Base-by-base conservation (phyloP, 2,888 invertebrate species). In the Vesta saturnalis region DNA sequence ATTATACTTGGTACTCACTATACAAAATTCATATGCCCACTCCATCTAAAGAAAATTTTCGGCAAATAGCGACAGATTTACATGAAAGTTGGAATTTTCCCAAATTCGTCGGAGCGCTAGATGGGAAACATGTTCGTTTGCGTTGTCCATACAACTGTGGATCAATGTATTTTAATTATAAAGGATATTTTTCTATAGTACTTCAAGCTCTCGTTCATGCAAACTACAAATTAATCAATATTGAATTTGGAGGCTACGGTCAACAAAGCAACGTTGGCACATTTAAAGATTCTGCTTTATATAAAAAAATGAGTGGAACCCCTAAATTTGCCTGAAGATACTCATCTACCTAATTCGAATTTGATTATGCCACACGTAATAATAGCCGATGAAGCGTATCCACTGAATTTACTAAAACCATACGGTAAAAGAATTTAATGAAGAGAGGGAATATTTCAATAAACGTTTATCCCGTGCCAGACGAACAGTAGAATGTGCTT, bases 181-280 rank as follows among this genome's bases (percentile, higher is more conserved):
- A 60, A 60, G 18, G 18, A 1, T 47, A 23, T 60, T 60, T 47
- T 46, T 58, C 58, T 1, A 58, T 58, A 39, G 43, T 58, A 12
- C 58, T 43, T 19, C 58, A 58, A 58, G 58, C 39, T 43, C n/a
- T 58, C 5, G 58, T 43, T 43, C 19, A 58, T 58, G 21, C 58
- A 43, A 43, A 58, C 12, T 58, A 58, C 43, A 39, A 35, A 68
- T 75, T 75, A 67, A 72, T 68, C 6, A 64, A 60, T 39, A 73
- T 77, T 62, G 74, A 76, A 69, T 73, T 77, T 55, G 73, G 78
- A 59, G 77, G 72, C 5, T 77, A 75, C 47, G 76, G 76, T n/a
- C 77, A 74, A 71, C 74, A 76, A 64, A 77, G 77, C 56, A 76
- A 77, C 21, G 57, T 35, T 35, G 18, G 57, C 39, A 57, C 57